phyloP scores from a whole-genome alignment of 2,113 vertebrate genomes.

The Nycticebus coucang region DNA sequence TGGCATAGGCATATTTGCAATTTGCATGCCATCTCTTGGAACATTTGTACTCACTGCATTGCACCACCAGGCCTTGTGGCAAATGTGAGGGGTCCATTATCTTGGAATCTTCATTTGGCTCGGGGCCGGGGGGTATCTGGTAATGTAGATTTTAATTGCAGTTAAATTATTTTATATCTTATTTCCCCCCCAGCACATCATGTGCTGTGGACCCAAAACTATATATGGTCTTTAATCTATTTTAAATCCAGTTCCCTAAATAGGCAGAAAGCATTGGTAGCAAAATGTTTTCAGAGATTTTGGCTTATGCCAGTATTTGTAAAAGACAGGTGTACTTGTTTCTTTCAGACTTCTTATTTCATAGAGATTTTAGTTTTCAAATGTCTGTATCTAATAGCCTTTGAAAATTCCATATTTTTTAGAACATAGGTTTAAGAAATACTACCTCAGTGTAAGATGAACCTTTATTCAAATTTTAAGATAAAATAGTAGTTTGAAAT shows the following conservation, averaged over 20 bases:
- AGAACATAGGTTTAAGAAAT: background rate
- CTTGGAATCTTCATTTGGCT: background rate
- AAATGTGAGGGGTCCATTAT: rapidly evolving
- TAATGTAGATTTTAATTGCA: background rate
- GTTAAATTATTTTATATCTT: background rate
- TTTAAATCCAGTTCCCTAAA: background rate
- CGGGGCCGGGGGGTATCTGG: background rate
- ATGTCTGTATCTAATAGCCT: background rate
- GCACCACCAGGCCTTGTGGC: background rate
- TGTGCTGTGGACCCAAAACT: background rate
- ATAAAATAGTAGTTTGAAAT: background rate
- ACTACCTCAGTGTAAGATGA: background rate
- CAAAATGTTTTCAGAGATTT: background rate
- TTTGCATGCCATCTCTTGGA: background rate
- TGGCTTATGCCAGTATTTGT: background rate
- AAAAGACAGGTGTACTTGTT: background rate
- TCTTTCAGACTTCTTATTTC: background rate
- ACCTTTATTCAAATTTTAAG: background rate
- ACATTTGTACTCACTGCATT: background rate
- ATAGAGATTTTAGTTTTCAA: background rate
- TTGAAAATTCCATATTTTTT: background rate
- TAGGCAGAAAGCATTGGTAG: background rate
- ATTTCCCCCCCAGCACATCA: background rate
- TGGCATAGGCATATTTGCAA: background rate
- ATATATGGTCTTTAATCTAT: background rate